Evolutionary conservation across 2,888 invertebrate genomes (phyloP).

Genomic region (Melolontha melolontha): DNA sequence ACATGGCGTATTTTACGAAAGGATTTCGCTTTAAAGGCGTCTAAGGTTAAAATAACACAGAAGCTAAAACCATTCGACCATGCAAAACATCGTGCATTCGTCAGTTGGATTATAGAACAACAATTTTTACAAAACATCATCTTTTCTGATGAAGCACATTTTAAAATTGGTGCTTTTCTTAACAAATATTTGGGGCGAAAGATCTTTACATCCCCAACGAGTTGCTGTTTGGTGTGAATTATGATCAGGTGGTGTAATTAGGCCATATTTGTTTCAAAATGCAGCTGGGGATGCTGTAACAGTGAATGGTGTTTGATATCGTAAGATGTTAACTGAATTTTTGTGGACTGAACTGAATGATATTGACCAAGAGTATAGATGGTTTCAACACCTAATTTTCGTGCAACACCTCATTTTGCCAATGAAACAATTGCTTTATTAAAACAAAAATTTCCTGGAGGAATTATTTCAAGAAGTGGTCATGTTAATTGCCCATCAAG

Average conservation of each 20-base stretch:
- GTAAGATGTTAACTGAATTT: neutral
- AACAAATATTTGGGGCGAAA: neutral
- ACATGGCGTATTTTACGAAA: conserved; percentile 3
- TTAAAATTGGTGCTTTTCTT: neutral
- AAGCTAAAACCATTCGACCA: neutral
- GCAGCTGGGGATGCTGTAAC: neutral
- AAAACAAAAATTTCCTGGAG: too few relatives aligned
- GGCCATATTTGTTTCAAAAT: neutral
- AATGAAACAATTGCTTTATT: too few relatives aligned
- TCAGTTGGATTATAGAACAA: neutral
- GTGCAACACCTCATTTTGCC: too few relatives aligned
- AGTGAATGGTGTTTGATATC: neutral
- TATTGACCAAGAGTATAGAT: neutral
- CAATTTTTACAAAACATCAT: neutral
- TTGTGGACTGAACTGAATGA: neutral
- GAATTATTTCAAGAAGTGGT: too few relatives aligned
- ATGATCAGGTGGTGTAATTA: conserved; percentile 5
- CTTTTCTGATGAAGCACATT: conserved; percentile 3
- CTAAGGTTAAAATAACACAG: conserved; percentile 2
- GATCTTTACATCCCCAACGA: neutral
- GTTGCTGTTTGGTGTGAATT: neutral
- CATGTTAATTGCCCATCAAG: neutral
- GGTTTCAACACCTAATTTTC: neutral
- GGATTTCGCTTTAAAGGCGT: conserved; percentile 1
- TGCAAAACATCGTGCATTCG: neutral